A percentile compares a stretch with the other conserved stretches of the same genome.
These are phyloP conservation scores for Pangasius krempfi DNA, from an alignment of 2,797 vertebrate genomes.

Conservation along the genomic window DNA sequence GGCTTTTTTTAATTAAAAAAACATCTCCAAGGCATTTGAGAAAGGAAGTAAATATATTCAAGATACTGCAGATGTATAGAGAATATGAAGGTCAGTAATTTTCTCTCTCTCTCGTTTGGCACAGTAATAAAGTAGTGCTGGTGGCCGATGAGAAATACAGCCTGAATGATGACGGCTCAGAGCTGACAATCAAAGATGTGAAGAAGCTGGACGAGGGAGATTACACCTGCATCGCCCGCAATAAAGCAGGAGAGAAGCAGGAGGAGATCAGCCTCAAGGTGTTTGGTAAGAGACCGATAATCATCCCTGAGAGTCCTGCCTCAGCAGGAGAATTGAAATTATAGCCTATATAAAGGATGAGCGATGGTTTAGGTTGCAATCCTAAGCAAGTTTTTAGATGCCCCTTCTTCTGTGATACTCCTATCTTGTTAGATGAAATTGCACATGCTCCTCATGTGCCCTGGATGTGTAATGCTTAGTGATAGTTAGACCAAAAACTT, in stretches of 20 bases:
- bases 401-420: background rate
- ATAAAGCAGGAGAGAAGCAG: slow-evolving; percentile 90
- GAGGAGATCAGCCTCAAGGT: slow-evolving; percentile 93
- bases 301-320: slow-evolving; percentile 7
- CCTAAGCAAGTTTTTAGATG: slow-evolving; percentile 23
- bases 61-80: slow-evolving; percentile 35
- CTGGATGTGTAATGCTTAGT: background rate
- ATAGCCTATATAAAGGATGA: slow-evolving; percentile 17
- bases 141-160: slow-evolving; percentile 82
- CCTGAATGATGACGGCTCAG: slow-evolving; percentile 88
- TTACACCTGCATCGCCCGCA: slow-evolving; percentile 91
- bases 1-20: background rate
- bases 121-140: slow-evolving; percentile 74
- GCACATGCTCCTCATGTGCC: background rate
- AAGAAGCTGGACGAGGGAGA: slow-evolving; percentile 93
- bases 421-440: background rate
- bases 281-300: slow-evolving; percentile 82
- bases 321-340: slow-evolving; percentile 33
- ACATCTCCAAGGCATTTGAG: background rate
- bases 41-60: background rate
- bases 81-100: slow-evolving; percentile 46
- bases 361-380: slow-evolving; percentile 4
- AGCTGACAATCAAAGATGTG: slow-evolving; percentile 87
- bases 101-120: slow-evolving; percentile 18
- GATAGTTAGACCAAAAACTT: background rate